Conservation (phyloP, 2,888 invertebrate species). For the Tetheella fluctuosa region DNA sequence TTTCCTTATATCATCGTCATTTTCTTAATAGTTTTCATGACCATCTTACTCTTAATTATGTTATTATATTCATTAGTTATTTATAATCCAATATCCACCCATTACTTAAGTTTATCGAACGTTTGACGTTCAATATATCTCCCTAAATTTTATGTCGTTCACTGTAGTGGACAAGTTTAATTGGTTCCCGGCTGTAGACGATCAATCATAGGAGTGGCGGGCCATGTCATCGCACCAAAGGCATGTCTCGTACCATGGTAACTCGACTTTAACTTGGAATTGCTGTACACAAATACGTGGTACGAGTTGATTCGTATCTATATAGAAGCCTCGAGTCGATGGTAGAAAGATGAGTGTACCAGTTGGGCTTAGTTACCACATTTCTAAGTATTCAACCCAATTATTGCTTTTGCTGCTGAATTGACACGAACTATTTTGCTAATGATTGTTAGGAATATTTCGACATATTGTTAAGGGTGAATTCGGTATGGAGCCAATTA, state of each 20-base stretch:
- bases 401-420: neutral
- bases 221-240: constrained; percentile 53
- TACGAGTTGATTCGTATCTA: neutral
- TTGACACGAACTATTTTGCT: constrained; percentile 9
- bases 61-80: neutral
- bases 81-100: neutral
- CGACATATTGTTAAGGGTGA: neutral
- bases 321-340: neutral
- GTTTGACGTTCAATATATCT: constrained; percentile 59
- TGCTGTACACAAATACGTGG: constrained; percentile 7
- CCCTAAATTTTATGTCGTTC: constrained; percentile 62
- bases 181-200: constrained; percentile 65
- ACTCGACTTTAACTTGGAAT: constrained; percentile 2
- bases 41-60: neutral
- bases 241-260: constrained; percentile 12
- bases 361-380: constrained; percentile 8
- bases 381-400: constrained; percentile 10
- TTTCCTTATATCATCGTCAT: too few relatives aligned
- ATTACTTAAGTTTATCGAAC: constrained; percentile 22
- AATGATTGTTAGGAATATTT: neutral
- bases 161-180: constrained; percentile 77
- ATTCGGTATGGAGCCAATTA: neutral
- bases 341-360: neutral
- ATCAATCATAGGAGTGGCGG: constrained; percentile 71
- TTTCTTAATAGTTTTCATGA: too few relatives aligned